phyloP scores from a whole-genome alignment of 1,140 invertebrate genomes.

The Pogonomyrmex californicus region DNA sequence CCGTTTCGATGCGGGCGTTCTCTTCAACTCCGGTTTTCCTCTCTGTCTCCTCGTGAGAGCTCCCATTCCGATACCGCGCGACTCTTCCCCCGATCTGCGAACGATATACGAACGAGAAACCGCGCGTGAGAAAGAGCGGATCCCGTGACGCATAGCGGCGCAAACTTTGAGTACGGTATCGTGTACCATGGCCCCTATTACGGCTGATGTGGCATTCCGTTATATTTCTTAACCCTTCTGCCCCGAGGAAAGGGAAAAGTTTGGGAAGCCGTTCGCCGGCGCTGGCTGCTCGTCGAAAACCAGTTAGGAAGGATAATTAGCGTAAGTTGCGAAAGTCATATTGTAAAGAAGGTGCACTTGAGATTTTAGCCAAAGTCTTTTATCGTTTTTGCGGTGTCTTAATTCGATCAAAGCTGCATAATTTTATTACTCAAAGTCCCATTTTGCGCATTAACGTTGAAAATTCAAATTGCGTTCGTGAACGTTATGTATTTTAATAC shows the following conservation, averaged over 20 bases:
- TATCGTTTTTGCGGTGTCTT: background rate
- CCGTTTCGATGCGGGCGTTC: slow-evolving; percentile 60
- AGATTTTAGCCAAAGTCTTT: background rate
- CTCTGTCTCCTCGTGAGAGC: background rate
- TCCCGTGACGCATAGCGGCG: slow-evolving; percentile 40
- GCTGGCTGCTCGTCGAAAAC: slow-evolving; percentile 1
- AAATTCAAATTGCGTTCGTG: background rate
- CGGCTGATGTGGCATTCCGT: slow-evolving; percentile 30
- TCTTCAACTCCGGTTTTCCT: slow-evolving; percentile 36
- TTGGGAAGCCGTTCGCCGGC: background rate
- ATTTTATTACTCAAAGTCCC: slow-evolving; percentile 30
- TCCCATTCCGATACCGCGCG: slow-evolving; percentile 31
- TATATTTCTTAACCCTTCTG: slow-evolving; percentile 40
- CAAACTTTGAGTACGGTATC: slow-evolving; percentile 41
- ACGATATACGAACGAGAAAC: slow-evolving; percentile 33
- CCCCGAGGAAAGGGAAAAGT: slow-evolving; percentile 31
- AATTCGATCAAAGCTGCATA: slow-evolving; percentile 8
- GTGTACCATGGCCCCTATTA: slow-evolving; percentile 46
- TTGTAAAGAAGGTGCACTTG: background rate
- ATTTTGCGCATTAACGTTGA: background rate
- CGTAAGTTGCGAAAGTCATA: slow-evolving; percentile 28
- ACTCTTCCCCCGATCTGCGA: background rate
- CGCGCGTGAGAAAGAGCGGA: slow-evolving; percentile 62
- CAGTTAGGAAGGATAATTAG: slow-evolving; percentile 42
- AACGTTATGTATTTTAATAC: slow-evolving; percentile 6